phyloP scores from a whole-genome alignment of 2,888 invertebrate species.

The Balanococcus diminutus region DNA sequence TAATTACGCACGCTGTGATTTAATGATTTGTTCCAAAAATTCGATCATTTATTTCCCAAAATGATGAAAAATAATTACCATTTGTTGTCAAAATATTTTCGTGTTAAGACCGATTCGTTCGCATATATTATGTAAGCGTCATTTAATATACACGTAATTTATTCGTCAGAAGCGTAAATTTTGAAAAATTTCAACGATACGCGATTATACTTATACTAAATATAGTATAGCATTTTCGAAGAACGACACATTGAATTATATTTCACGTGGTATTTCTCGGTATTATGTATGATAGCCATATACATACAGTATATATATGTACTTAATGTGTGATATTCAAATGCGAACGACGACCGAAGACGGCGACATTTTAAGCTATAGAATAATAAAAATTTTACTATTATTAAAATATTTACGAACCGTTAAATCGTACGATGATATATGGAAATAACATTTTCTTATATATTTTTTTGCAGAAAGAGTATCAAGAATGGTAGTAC shows the following conservation, averaged over 20 bases:
- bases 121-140: neutral
- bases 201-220: neutral
- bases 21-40: neutral
- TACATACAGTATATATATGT: too few relatives aligned
- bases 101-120: neutral
- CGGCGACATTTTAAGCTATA: neutral
- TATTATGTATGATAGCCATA: too few relatives aligned
- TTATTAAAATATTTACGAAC: neutral
- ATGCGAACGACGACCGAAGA: neutral
- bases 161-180: neutral
- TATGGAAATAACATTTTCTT: neutral
- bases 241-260: neutral
- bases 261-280: neutral
- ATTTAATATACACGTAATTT: neutral
- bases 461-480: neutral
- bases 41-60: neutral
- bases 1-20: neutral
- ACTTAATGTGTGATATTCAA: neutral
- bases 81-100: neutral
- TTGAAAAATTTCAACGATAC: neutral
- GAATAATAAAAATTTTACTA: neutral
- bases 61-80: neutral
- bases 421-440: neutral
- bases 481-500: slow-evolving; percentile 35
- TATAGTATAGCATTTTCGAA: neutral